Base-by-base conservation (phyloP, 2,797 vertebrate genomes). In the Enteromius afrohamiltoni region DNA sequence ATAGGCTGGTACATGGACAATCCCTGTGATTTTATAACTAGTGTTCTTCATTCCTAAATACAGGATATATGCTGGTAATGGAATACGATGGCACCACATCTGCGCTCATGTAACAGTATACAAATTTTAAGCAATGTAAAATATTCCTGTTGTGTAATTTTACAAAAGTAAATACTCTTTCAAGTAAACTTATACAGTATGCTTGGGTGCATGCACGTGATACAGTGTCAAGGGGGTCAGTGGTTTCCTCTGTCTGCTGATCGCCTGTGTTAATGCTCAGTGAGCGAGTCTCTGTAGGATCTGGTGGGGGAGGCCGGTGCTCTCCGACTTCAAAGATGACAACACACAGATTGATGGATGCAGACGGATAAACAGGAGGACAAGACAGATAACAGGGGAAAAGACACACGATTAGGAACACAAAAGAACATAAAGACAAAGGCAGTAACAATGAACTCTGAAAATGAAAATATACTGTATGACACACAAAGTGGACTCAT, bases 301-400 rank as follows among this genome's bases (percentile, higher is more conserved):
- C 93, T 90, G 88, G 95, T 96, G 95, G 95, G 94, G 94, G 96
- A 97, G 90, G 95, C 94, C 40, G 96, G 95, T 91, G 94, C 93
- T 93, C 95, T 95, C 93, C 93, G 95, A 96, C 96, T 96, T 95
- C 91, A 94, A 92, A 92, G 92, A 95, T 88, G 94, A 94, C 92
- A 95, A 95, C 26, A 55, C 55, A 81, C 78, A 84, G 26, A 88
- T 60, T 87, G 62, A 88, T 88, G 77, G 34, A 85, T 47, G 51
- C 26, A 80, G 45, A 79, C 42, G 23, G n/a, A 85, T 45, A 82
- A 58, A 82, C 82, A 64, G 29, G 74, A 60, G 79, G 64, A 88
- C 67, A 82, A 82, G 34, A 83, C 77, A 83, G 70, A 83, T 75
- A 85, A 74, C 83, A 78, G 34, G 74, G 73, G 78, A 86, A 78